These are phyloP conservation scores for Oscheius myriophilus DNA, from an alignment of 2,888 invertebrate species.

Conservation along the genomic window DNA sequence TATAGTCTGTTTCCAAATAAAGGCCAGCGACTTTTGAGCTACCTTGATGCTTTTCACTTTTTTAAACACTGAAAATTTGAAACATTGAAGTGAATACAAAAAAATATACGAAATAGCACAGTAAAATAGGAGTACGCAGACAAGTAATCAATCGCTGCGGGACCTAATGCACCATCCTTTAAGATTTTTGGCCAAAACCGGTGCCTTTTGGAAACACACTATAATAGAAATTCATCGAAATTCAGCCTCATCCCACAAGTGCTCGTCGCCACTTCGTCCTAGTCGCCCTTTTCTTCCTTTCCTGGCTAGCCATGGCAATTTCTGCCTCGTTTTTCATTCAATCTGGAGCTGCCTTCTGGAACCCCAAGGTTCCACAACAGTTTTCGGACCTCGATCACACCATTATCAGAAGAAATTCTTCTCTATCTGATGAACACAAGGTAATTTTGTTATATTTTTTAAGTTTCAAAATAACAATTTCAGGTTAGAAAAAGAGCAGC, in stretches of 20 bases:
- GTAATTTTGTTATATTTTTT: neutral
- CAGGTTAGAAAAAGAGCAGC: constrained; percentile 12
- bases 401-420: constrained; percentile 15
- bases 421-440: neutral
- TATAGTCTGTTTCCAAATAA: too few relatives aligned
- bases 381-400: constrained; percentile 5
- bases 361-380: constrained; percentile 7
- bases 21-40: too few relatives aligned
- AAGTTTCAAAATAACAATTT: neutral
- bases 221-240: too few relatives aligned
- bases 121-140: too few relatives aligned
- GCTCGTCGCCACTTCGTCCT: constrained; percentile 39
- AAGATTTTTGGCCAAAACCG: too few relatives aligned
- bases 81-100: too few relatives aligned
- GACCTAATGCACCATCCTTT: too few relatives aligned
- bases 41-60: too few relatives aligned
- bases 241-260: constrained; percentile 46
- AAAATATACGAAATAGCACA: too few relatives aligned
- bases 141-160: too few relatives aligned
- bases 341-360: constrained; percentile 26
- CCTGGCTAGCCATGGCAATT: constrained; percentile 23
- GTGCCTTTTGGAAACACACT: too few relatives aligned
- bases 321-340: constrained; percentile 23
- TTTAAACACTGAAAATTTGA: too few relatives aligned
- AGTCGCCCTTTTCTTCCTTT: constrained; percentile 33